Evolutionary conservation across 2,797 vertebrate genomes (phyloP).

Genomic region (Gymnothorax javanicus): DNA sequence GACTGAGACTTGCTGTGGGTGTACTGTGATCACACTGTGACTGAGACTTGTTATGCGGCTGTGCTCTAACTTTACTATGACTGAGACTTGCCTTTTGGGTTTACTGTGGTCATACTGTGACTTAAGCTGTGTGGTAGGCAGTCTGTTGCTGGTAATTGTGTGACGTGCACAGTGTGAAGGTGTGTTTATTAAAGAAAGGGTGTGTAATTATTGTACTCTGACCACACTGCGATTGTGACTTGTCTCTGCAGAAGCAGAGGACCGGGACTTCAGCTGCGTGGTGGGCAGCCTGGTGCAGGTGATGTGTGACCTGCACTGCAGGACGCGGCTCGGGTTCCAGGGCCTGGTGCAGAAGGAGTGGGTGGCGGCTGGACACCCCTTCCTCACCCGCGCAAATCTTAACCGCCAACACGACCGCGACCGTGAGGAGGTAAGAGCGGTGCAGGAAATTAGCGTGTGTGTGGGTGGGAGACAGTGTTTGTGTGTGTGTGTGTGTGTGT

Average conservation of each 20-base stretch:
- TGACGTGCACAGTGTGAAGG: no score
- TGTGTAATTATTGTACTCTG: background rate
- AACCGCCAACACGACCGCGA: constrained; percentile 69
- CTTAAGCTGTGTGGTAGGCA: background rate
- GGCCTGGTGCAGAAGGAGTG: constrained; percentile 91
- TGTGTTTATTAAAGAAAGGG: no score
- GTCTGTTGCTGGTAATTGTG: no score
- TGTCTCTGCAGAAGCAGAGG: constrained; percentile 76
- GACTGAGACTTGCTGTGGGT: no score
- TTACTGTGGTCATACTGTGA: background rate
- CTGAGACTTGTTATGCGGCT: no score
- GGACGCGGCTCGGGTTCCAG: constrained; percentile 86
- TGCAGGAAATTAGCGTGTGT: background rate
- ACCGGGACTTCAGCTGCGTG: constrained; percentile 87
- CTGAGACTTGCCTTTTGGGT: background rate
- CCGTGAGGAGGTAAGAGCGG: constrained; percentile 77
- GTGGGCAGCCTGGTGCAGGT: constrained; percentile 90
- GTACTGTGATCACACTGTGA: background rate
- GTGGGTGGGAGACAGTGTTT: background rate
- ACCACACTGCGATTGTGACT: background rate
- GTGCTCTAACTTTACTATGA: background rate
- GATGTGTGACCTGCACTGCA: constrained; percentile 82
- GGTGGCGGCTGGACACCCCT: constrained; percentile 88
- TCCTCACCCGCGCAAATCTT: constrained; percentile 81
- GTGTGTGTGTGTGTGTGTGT: constrained; percentile 4